Conservation (phyloP, 35 echinoderm and acorn worm species). For the Heliocidaris tuberculata region DNA sequence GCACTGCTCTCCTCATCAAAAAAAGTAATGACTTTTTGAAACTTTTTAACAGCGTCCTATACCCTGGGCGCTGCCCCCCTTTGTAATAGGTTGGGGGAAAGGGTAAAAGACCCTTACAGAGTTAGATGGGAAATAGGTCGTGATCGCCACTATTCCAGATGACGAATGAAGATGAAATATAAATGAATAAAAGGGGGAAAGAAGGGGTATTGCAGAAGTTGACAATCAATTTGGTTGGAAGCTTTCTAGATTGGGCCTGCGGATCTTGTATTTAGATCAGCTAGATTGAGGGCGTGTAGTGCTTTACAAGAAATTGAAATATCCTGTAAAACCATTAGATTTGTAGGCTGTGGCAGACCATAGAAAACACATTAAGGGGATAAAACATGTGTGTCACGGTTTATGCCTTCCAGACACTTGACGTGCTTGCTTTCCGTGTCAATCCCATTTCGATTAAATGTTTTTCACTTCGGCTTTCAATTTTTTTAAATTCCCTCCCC, state of each 20-base stretch:
- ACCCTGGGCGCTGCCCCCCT: constrained; percentile 1
- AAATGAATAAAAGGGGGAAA: not conserved
- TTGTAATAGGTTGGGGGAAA: not conserved
- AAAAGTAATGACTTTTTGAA: not conserved
- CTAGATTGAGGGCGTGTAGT: not conserved
- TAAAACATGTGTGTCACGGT: not conserved
- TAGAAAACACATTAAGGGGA: not conserved
- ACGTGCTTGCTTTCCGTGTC: not conserved
- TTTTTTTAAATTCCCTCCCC: not conserved
- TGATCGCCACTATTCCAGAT: not conserved
- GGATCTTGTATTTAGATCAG: not conserved
- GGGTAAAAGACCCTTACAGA: not conserved
- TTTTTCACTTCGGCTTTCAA: not conserved
- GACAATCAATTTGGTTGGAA: not conserved
- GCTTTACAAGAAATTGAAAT: not conserved
- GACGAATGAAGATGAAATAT: not conserved
- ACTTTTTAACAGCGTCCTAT: not conserved
- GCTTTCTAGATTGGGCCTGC: not conserved
- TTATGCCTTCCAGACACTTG: not conserved
- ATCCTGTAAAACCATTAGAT: not conserved
- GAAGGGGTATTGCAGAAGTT: not conserved
- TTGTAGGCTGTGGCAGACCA: not conserved
- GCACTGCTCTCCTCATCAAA: not conserved
- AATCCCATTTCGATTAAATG: not conserved
- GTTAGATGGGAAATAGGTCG: not conserved